Conservation (phyloP, 2,888 invertebrate genomes). For the Nymphalis urticae region DNA sequence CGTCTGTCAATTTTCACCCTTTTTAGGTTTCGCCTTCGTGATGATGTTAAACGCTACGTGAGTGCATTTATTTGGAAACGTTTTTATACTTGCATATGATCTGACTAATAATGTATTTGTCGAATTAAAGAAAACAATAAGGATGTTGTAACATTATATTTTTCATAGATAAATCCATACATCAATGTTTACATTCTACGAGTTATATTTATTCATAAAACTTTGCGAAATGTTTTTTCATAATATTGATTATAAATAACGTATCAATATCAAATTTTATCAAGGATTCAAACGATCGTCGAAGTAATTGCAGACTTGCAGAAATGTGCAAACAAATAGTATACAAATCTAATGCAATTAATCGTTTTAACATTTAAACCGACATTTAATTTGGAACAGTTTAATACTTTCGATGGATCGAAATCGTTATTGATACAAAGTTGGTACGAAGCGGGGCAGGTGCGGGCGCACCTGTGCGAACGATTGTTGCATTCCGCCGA, state of each 20-base stretch:
- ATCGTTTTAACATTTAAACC: conserved; percentile 2
- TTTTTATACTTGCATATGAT: conserved; percentile 21
- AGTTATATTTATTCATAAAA: too few species aligned
- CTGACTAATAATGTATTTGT: not conserved
- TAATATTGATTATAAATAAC: too few species aligned
- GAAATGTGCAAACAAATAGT: not conserved
- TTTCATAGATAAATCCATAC: too few species aligned
- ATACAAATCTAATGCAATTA: not conserved
- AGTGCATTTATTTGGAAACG: conserved; percentile 26
- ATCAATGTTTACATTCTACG: too few species aligned
- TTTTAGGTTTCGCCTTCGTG: conserved; percentile 35
- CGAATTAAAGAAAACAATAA: too few species aligned
- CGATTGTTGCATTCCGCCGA: conserved; percentile 52
- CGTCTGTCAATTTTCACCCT: conserved; percentile 35
- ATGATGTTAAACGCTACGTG: conserved; percentile 23
- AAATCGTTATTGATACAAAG: conserved; percentile 32
- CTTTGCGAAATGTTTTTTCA: too few species aligned
- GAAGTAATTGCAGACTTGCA: not conserved
- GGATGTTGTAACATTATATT: too few species aligned
- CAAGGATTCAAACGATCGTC: not conserved
- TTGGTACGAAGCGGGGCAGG: conserved; percentile 56
- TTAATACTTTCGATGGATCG: conserved; percentile 20
- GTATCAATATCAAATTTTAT: too few species aligned
- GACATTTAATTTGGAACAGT: conserved; percentile 8
- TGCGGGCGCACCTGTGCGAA: conserved; percentile 69